phyloP scores from a whole-genome alignment of 1,140 invertebrate species.

The Pseudomyrmex concolor region DNA sequence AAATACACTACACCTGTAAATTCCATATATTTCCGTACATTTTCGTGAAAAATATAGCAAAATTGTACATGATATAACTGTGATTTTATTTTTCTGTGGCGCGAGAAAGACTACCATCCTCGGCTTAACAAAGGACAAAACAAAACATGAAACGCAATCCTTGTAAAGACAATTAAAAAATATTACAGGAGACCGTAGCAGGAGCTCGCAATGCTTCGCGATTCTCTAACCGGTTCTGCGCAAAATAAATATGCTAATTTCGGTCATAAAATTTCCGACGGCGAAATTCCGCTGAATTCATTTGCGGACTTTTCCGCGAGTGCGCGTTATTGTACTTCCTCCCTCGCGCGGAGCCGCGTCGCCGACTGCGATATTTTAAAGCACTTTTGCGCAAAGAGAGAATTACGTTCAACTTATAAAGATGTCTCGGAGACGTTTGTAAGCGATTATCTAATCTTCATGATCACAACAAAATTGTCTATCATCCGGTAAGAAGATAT shows the following conservation, averaged over 20 bases:
- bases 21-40: not conserved
- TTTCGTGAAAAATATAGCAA: conserved; percentile 28
- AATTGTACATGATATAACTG: conserved; percentile 22
- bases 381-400: conserved; percentile 44
- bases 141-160: conserved; percentile 49
- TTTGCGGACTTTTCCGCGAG: conserved; percentile 50
- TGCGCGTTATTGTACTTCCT: conserved; percentile 51
- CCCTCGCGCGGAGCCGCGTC: conserved; percentile 29
- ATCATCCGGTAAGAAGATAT: not conserved
- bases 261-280: conserved; percentile 56
- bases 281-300: conserved; percentile 58
- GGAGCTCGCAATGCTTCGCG: conserved; percentile 40
- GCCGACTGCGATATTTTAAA: conserved; percentile 48
- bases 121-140: conserved; percentile 41
- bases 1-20: not conserved
- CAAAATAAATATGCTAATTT: conserved; percentile 62
- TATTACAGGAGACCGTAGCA: conserved; percentile 45
- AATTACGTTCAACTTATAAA: conserved; percentile 44
- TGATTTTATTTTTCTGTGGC: conserved; percentile 21
- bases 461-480: not conserved
- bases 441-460: conserved; percentile 22
- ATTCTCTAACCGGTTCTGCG: conserved; percentile 57
- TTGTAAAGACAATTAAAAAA: conserved; percentile 59
- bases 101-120: not conserved
- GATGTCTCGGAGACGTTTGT: conserved; percentile 9